Conservation (phyloP, 1,140 invertebrate species). For the Ephestia elutella region DNA sequence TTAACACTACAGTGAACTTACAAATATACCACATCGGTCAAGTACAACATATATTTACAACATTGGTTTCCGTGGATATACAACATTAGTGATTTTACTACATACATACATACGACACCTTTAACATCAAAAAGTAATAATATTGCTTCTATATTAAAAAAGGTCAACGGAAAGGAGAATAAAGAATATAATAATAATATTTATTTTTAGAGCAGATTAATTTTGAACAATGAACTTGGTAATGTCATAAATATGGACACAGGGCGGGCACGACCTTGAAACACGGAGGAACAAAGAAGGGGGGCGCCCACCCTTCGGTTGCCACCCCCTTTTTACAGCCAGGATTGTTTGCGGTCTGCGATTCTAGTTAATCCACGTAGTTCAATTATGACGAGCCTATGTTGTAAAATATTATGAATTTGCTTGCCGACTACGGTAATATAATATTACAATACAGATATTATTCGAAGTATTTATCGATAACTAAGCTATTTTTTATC, state of each 20-base stretch:
- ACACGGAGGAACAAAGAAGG: constrained; percentile 22
- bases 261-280: constrained; percentile 30
- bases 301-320: constrained; percentile 6
- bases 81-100: too few relatives aligned
- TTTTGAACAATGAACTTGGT: constrained; percentile 23
- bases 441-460: too few relatives aligned
- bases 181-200: background rate
- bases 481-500: too few relatives aligned
- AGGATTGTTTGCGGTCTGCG: constrained; percentile 10
- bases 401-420: constrained; percentile 15
- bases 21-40: too few relatives aligned
- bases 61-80: too few relatives aligned
- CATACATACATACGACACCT: too few relatives aligned
- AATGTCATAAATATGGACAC: constrained; percentile 22
- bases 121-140: too few relatives aligned
- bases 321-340: constrained; percentile 6
- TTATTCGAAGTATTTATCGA: too few relatives aligned
- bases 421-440: background rate
- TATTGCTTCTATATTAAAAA: too few relatives aligned
- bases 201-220: constrained; percentile 10
- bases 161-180: too few relatives aligned
- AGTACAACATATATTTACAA: too few relatives aligned
- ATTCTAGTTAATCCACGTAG: constrained; percentile 8
- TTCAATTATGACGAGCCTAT: constrained; percentile 2
- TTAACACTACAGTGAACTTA: too few relatives aligned